Evolutionary conservation across 2,888 invertebrate species (phyloP).

Genomic region (Pandemis corylana): DNA sequence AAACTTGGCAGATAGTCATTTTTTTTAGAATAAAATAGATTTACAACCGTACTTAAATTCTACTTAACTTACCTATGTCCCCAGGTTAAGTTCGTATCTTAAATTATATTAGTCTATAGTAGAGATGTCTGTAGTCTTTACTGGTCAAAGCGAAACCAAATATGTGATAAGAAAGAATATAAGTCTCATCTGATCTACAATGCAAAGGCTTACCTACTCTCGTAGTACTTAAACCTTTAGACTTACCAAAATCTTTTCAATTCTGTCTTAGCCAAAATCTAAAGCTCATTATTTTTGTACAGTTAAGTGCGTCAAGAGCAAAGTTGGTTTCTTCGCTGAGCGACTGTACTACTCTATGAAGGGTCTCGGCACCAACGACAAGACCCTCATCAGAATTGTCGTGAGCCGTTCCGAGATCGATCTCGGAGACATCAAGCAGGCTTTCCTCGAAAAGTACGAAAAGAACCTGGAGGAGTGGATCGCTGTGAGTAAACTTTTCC

Average conservation of each 20-base stretch:
- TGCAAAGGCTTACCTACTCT: background rate
- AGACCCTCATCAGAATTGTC: slow-evolving; percentile 95
- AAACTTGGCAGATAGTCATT: too few species aligned
- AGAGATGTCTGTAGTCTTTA: too few species aligned
- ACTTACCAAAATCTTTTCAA: background rate
- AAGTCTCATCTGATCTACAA: too few species aligned
- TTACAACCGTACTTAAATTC: too few species aligned
- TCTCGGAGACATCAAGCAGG: slow-evolving; percentile 95
- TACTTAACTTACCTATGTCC: too few species aligned
- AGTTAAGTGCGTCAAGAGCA: slow-evolving; percentile 96
- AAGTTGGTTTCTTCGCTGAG: slow-evolving; percentile 96
- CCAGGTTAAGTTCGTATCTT: too few species aligned
- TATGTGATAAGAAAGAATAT: too few species aligned
- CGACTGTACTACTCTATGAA: slow-evolving; percentile 96
- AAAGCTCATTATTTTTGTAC: slow-evolving; percentile 51
- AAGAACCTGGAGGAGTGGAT: slow-evolving; percentile 94
- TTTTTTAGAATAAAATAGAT: too few species aligned
- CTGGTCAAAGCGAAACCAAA: too few species aligned
- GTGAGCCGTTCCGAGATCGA: slow-evolving; percentile 97
- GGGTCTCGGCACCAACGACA: slow-evolving; percentile 95
- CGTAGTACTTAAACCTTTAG: background rate
- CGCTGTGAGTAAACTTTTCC: slow-evolving; percentile 86
- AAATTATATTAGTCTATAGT: too few species aligned
- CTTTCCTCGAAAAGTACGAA: slow-evolving; percentile 93
- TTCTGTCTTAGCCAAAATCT: background rate